Percentiles rank a stretch among this genome's conserved stretches.
phyloP scores from a whole-genome alignment of 2,113 vertebrate species.

The Pseudonaja textilis region DNA sequence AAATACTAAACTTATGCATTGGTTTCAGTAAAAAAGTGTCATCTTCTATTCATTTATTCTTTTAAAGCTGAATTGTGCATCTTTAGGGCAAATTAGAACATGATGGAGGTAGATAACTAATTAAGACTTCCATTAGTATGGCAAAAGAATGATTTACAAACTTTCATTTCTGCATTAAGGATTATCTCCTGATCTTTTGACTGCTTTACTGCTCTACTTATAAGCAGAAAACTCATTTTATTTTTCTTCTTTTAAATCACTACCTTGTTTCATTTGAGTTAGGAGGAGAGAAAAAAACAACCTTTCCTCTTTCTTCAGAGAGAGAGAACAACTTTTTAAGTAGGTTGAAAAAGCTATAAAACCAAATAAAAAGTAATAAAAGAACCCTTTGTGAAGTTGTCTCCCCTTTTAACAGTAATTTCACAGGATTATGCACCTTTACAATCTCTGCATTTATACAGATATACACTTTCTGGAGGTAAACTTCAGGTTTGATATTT shows the following conservation, averaged over 20 bases:
- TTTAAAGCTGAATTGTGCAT: not conserved
- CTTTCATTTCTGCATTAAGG: not conserved
- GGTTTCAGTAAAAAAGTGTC: not conserved
- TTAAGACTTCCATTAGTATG: not conserved
- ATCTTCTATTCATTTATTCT: not conserved
- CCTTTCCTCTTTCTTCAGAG: not conserved
- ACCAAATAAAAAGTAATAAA: not conserved
- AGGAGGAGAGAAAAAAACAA: not conserved
- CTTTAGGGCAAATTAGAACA: conserved; percentile 31
- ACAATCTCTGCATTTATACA: not conserved
- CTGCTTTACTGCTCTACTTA: not conserved
- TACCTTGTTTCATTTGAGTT: not conserved
- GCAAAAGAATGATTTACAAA: not conserved
- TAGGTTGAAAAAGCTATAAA: not conserved
- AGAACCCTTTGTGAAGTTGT: not conserved
- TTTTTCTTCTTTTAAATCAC: not conserved
- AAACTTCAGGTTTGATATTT: not conserved
- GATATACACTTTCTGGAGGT: not conserved
- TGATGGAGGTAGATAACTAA: conserved; percentile 14
- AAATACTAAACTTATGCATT: not conserved
- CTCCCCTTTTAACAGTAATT: not conserved
- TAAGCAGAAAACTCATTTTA: not conserved
- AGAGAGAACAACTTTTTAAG: not conserved
- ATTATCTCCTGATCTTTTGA: not conserved
- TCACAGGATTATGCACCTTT: not conserved